phyloP scores from a whole-genome alignment of 1,140 invertebrate genomes.

The Cheumatopsyche charites region DNA sequence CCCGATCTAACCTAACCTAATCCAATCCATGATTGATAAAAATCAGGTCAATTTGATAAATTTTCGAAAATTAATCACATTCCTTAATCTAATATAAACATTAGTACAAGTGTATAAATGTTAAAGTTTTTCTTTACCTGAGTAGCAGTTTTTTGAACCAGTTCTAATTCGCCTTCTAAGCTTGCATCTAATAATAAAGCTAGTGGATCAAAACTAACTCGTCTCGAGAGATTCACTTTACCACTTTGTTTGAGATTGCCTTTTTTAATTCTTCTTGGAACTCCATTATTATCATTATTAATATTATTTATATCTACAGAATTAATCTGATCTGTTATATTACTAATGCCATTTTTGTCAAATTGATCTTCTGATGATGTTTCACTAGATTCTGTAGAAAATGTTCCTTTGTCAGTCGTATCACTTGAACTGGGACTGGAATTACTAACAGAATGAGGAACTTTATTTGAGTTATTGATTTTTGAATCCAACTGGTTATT shows the following conservation, averaged over 20 bases:
- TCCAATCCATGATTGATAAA: no score
- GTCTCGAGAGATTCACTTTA: constrained; percentile 73
- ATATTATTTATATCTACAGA: constrained; percentile 62
- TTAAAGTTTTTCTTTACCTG: no score
- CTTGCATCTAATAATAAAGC: constrained; percentile 96
- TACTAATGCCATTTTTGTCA: constrained; percentile 58
- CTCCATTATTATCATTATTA: constrained; percentile 61
- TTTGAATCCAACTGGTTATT: constrained; percentile 54
- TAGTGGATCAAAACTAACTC: constrained; percentile 97
- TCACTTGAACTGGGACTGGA: constrained; percentile 56
- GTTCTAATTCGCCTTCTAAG: constrained; percentile 95
- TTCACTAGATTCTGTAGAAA: constrained; percentile 43
- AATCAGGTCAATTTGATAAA: no score
- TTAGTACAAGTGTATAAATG: no score
- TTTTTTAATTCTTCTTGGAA: constrained; percentile 70
- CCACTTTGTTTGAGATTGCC: constrained; percentile 76
- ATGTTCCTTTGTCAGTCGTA: constrained; percentile 54
- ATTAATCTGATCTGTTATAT: constrained; percentile 60
- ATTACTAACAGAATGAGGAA: constrained; percentile 46
- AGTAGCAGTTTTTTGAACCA: constrained; percentile 93
- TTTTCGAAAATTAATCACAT: no score
- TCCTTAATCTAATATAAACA: no score
- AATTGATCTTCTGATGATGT: constrained; percentile 57
- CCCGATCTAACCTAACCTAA: no score
- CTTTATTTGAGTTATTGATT: constrained; percentile 46